Evolutionary conservation across 1,140 invertebrate species (phyloP), one percentile per base, ranked within the genome.

Genomic region (Hermatobates lingyangjiaoensis): DNA sequence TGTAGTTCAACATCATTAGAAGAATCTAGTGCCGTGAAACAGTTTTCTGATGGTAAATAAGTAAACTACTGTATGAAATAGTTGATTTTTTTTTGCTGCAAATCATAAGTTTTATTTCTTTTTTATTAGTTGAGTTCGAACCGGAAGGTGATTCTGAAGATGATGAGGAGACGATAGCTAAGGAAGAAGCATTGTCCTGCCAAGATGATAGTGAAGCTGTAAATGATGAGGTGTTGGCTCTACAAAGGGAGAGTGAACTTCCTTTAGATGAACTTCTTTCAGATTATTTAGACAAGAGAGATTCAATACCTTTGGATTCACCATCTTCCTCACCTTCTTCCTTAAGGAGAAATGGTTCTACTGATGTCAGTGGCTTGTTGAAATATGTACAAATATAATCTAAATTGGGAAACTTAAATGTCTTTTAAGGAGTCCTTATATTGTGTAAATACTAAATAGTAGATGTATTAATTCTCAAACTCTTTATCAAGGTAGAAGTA

Each of bases 91-190:
- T 47, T 45, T 56, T 26, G 52, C 39, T 45, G 20, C 28, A 26
- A 54, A 25, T 45, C 26, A 50, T 52, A 45, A 51, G 20, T 53
- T 55, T 4, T 49, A 52, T 52, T 52, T 45, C n/a, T n/a, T 28
- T 50, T 46, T 39, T 54, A 44, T 25, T 62, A 80, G 80, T 79
- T 64, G 87, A 93, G 59, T 91, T 90, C 69, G 71, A 81, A 55
- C 86, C 87, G 45, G 76, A 72, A 57, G 76, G 77, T 58, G 77
- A 76, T 54, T 84, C 81, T 45, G 77, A 79, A 53, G 92, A 98
- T 68, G 92, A 97, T 69, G 90, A 95, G 68, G 88, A 91, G 69
- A 95, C 89, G 7, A 96, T 96, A 62, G 87, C 84, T n/a, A 83
- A 94, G 65, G 80, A 84, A 62, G 79, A 82, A 59, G 74, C 76